Conservation (phyloP, 2,888 invertebrate genomes). For the Callyntrura guangdongensis region DNA sequence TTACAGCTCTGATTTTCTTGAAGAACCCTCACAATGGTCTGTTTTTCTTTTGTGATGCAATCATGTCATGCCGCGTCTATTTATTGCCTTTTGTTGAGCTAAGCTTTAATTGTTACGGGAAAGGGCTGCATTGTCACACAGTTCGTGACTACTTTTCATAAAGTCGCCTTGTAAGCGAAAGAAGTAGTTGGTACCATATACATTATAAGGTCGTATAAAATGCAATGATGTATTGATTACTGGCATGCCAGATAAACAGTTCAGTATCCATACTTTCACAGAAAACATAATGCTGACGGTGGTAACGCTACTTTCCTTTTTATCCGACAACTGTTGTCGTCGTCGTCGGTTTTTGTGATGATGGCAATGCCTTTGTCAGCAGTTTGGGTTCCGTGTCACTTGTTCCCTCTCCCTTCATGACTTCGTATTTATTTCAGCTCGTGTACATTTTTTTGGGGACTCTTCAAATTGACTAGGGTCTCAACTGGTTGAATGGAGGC, state of each 20-base stretch:
- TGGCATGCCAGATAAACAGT: not conserved
- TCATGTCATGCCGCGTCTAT: not conserved
- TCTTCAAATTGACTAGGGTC: slow-evolving; percentile 43
- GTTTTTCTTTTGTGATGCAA: slow-evolving; percentile 22
- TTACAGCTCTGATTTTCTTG: not conserved
- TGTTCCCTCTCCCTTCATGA: slow-evolving; percentile 39
- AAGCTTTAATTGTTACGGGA: slow-evolving; percentile 35
- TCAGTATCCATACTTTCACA: not conserved
- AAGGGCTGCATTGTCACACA: slow-evolving; percentile 18
- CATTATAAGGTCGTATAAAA: not conserved
- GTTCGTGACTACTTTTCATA: slow-evolving; percentile 36
- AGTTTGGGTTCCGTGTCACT: slow-evolving; percentile 61
- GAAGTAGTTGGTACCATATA: not conserved
- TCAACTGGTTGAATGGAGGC: slow-evolving; percentile 65
- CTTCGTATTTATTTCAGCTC: not conserved
- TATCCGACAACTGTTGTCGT: slow-evolving; percentile 5
- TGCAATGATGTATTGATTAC: not conserved
- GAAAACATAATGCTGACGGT: slow-evolving; percentile 25
- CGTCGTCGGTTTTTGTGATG: slow-evolving; percentile 15
- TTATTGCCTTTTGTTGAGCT: not conserved
- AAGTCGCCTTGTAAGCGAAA: not conserved
- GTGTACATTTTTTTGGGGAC: slow-evolving; percentile 26
- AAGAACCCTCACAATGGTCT: not conserved
- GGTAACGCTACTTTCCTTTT: slow-evolving; percentile 17
- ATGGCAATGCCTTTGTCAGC: slow-evolving; percentile 71